phyloP scores from a whole-genome alignment of 2,888 invertebrate species.

The Therioaphis trifolii region DNA sequence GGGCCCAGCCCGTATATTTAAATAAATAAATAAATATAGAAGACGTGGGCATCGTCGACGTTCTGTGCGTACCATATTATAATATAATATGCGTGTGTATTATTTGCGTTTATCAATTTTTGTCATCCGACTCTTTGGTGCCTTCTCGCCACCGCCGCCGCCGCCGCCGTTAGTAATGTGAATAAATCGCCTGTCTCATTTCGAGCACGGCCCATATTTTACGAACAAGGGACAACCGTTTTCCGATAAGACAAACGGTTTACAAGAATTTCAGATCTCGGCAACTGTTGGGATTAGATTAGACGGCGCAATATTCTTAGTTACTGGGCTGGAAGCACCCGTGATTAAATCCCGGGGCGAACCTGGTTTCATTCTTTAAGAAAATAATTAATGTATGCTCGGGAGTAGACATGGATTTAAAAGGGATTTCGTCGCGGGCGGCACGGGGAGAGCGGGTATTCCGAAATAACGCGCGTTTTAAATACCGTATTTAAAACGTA shows the following conservation, averaged over 20 bases:
- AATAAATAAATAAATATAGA: too few species aligned
- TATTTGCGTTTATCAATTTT: constrained; percentile 42
- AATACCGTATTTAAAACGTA: background rate
- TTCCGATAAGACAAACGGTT: constrained; percentile 60
- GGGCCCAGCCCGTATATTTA: too few species aligned
- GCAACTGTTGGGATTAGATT: constrained; percentile 58
- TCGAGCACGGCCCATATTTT: constrained; percentile 38
- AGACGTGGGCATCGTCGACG: too few species aligned
- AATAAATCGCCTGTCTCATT: constrained; percentile 52
- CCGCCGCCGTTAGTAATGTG: constrained; percentile 32
- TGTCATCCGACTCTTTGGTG: constrained; percentile 34
- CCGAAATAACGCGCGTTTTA: constrained; percentile 17
- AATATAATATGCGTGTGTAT: constrained; percentile 11
- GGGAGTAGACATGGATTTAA: constrained; percentile 54
- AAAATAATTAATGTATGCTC: constrained; percentile 58
- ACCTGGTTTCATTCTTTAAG: constrained; percentile 56
- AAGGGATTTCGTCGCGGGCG: constrained; percentile 4
- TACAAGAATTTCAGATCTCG: constrained; percentile 56
- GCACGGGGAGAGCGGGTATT: background rate
- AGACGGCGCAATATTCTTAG: constrained; percentile 55
- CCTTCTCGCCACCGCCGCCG: too few species aligned
- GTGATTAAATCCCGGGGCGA: constrained; percentile 54
- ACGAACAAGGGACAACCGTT: constrained; percentile 53
- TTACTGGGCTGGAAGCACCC: constrained; percentile 59
- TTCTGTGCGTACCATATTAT: background rate